Base-by-base conservation (phyloP, 2,113 vertebrate genomes). In the Tragelaphus buxtoni region DNA sequence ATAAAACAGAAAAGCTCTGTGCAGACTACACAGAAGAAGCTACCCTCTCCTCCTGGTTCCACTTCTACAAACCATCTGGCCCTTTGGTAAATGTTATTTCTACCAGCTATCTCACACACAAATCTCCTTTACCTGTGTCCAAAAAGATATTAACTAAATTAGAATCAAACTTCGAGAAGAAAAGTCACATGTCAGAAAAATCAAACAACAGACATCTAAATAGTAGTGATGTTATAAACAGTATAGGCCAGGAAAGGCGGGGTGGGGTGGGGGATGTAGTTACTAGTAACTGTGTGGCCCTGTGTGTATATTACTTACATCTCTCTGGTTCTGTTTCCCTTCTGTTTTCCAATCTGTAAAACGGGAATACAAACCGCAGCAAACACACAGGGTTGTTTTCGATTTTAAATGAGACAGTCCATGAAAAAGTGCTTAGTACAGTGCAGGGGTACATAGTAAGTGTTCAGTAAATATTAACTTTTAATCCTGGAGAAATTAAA, bases 161-260 rank as follows among this genome's bases (percentile, higher is more conserved):
- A 94, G 49, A 95, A 96, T 95, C 4, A 80, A n/a, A 61, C 32
- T 93, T n/a, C 11, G 76, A 88, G 45, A 91, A 91, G 51, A 82
- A 86, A 83, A 55, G 65, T 92, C 61, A 26, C 45, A 55, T 14
- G 35, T 94, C 76, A 96, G 80, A 76, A 90, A 94, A 92, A 65
- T 53, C 65, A 85, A 74, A 92, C 63, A 80, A 63, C 22, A 56
- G 35, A 91, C 45, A 84, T 74, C n/a, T 49, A 90, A 88, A 91
- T 30, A 47, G 53, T 4, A 14, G 42, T 89, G 55, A 63, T 26
- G 7, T 1, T 76, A 56, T 86, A 69, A 89, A 83, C 6, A 49
- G 12, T 61, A 77, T 7, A 77, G 56, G 90, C 5, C 14, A 30
- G 20, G n/a, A 24, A 9, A 87, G 9, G 5, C 5, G 17, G 51